A percentile compares a stretch with the other conserved stretches of the same genome.
Evolutionary conservation across 2,113 vertebrate species (phyloP).

Genomic region (Mormoops blainvillei): DNA sequence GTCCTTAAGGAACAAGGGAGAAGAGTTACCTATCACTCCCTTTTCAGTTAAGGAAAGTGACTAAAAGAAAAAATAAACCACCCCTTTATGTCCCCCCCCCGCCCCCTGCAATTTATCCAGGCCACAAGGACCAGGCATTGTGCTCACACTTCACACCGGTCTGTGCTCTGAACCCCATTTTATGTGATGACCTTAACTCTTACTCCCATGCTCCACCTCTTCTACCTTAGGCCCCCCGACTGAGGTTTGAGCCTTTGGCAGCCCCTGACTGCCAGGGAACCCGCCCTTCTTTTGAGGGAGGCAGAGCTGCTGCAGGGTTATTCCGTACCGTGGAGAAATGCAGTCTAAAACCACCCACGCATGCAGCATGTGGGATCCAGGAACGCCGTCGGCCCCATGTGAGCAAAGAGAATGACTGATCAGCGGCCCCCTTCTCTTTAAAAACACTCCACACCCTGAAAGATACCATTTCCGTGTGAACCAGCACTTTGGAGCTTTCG

Average conservation of each 20-base stretch:
- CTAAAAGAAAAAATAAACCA: neutral
- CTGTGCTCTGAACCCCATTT: neutral
- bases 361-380: constrained; percentile 28
- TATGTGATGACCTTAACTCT: neutral
- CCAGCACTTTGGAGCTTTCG: constrained; percentile 3
- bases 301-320: neutral
- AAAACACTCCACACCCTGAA: constrained; percentile 47
- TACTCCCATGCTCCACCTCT: neutral
- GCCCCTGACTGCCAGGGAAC: neutral
- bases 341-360: neutral
- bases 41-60: neutral
- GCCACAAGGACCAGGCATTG: neutral
- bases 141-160: too few relatives aligned
- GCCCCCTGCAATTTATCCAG: neutral
- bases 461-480: constrained; percentile 53
- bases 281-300: neutral
- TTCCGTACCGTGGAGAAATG: neutral
- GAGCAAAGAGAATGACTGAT: constrained; percentile 56
- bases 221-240: fast-evolving
- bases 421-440: constrained; percentile 41
- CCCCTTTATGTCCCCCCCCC: too few relatives aligned
- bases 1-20: neutral
- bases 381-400: constrained; percentile 30
- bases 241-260: neutral
- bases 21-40: neutral